These are phyloP conservation scores for Boulengeromyrus knoepffleri DNA, from an alignment of 2,113 vertebrate genomes.

Conservation along the genomic window DNA sequence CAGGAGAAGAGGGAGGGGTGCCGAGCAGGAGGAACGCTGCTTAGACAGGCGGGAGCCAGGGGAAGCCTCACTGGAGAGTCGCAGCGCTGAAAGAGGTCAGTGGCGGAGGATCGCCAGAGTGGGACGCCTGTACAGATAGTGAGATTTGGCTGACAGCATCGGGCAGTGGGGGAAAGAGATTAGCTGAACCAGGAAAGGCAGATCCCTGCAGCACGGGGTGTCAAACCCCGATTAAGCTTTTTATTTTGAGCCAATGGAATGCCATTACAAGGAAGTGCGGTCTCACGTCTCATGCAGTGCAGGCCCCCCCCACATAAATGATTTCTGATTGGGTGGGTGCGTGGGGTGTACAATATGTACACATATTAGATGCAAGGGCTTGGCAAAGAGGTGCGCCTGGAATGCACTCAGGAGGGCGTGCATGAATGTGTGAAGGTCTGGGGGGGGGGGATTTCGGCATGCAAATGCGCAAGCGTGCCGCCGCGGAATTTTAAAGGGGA, in stretches of 20 bases:
- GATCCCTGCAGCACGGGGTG: neutral
- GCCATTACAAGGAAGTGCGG: neutral
- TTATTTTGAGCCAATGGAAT: neutral
- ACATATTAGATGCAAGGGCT: neutral
- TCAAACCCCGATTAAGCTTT: neutral
- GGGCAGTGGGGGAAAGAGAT: neutral
- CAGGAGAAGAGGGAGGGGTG: constrained; percentile 49
- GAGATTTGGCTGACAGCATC: neutral
- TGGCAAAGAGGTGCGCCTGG: neutral
- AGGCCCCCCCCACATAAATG: neutral
- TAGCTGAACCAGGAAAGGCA: neutral
- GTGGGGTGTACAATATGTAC: neutral
- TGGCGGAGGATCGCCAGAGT: constrained; percentile 46
- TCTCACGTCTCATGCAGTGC: neutral
- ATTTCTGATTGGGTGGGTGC: neutral
- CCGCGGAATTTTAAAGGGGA: neutral
- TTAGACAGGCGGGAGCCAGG: constrained; percentile 39
- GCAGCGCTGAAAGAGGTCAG: constrained; percentile 58
- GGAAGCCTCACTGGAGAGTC: constrained; percentile 45
- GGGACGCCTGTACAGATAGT: constrained; percentile 13
- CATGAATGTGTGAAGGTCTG: neutral
- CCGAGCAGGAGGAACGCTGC: constrained; percentile 54
- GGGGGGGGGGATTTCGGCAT: neutral
- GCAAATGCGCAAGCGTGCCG: neutral
- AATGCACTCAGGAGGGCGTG: neutral